Percentiles rank a stretch among this genome's conserved stretches.
phyloP scores from a whole-genome alignment of 2,113 vertebrate species.

The Dendrocopos noguchii region DNA sequence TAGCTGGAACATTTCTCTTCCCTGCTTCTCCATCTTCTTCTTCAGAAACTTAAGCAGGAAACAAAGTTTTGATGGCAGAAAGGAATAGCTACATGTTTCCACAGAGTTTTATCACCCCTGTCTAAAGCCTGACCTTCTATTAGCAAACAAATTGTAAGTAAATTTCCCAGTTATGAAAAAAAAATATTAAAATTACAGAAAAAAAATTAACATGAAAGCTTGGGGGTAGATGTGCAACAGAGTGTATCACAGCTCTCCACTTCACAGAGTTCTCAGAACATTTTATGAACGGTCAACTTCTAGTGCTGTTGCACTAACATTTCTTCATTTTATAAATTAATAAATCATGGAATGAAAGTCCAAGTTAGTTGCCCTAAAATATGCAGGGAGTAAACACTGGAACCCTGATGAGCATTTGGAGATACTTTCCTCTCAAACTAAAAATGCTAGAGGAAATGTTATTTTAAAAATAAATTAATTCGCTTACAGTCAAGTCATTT shows the following conservation, averaged over 20 bases:
- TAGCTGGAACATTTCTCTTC: not conserved
- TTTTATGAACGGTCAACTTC: not conserved
- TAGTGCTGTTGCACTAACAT: not conserved
- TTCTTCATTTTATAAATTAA: not conserved
- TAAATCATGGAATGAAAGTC: not conserved
- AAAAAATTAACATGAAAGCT: not conserved
- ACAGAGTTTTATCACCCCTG: not conserved
- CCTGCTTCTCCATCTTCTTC: not conserved
- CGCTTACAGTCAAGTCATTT: not conserved
- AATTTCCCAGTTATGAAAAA: not conserved
- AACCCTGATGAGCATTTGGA: not conserved
- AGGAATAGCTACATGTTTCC: not conserved
- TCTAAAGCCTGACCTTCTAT: not conserved
- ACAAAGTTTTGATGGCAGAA: not conserved
- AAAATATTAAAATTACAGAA: not conserved
- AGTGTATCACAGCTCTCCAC: not conserved
- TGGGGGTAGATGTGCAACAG: not conserved
- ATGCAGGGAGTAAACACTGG: not conserved
- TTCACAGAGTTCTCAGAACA: not conserved
- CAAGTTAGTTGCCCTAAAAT: not conserved
- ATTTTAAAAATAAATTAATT: not conserved
- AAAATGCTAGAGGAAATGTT: not conserved
- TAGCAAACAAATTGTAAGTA: not conserved
- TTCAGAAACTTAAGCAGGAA: not conserved
- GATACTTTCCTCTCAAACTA: not conserved